Evolutionary conservation across 2,113 vertebrate genomes (phyloP).

Genomic region (Verasper variegatus): DNA sequence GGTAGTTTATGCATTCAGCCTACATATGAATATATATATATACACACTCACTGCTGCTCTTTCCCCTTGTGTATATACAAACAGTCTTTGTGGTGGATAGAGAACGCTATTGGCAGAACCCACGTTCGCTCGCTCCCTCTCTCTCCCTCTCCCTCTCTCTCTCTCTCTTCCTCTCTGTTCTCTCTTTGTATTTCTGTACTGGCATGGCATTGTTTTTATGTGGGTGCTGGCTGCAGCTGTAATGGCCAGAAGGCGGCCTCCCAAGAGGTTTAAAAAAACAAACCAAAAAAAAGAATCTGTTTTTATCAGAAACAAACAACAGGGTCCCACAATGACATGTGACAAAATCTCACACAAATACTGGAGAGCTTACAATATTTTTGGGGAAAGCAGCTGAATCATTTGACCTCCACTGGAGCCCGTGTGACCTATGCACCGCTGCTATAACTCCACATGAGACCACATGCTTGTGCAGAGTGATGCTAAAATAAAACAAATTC

Average conservation of each 20-base stretch:
- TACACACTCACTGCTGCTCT: constrained; percentile 15
- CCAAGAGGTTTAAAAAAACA: constrained; percentile 47
- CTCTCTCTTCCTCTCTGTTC: not conserved
- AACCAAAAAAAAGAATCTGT: constrained; percentile 43
- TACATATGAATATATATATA: not conserved
- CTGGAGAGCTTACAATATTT: constrained; percentile 45
- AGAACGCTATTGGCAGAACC: constrained; percentile 55
- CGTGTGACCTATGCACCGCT: constrained; percentile 52
- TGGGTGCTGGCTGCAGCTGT: constrained; percentile 78
- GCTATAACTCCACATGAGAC: constrained; percentile 23
- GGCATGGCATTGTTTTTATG: constrained; percentile 62
- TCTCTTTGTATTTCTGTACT: constrained; percentile 56
- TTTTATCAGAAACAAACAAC: constrained; percentile 67
- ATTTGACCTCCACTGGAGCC: constrained; percentile 55
- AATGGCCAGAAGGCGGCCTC: constrained; percentile 65
- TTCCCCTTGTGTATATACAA: constrained; percentile 17
- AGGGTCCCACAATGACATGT: constrained; percentile 61
- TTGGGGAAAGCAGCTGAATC: constrained; percentile 52
- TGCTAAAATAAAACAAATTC: constrained; percentile 14
- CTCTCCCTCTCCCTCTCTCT: not conserved
- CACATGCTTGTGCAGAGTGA: not conserved
- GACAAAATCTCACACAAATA: constrained; percentile 55
- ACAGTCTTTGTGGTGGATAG: constrained; percentile 54
- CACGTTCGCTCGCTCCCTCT: constrained; percentile 14
- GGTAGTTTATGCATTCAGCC: not conserved